Base-by-base conservation (phyloP, 2,888 invertebrate species). In the Pachydiplax longipennis region DNA sequence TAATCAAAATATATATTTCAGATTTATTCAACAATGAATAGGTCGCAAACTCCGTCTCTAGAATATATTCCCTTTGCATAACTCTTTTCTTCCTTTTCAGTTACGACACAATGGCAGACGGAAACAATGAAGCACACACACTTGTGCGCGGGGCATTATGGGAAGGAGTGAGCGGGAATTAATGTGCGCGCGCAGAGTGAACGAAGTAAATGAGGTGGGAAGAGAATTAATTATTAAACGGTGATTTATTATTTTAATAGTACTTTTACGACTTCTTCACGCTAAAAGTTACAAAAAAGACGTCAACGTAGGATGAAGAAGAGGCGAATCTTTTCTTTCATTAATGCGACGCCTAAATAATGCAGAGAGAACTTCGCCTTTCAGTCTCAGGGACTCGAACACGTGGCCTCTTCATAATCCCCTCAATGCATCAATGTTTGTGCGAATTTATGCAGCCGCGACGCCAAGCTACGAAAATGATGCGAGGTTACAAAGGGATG, bases 171-270 rank as follows among this genome's bases (percentile, higher is more conserved):
- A 15, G 73, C 61, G 73, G 8, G 61, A 73, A 58, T 22, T 53
- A 58, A 58, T 58, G 58, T 90, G 61, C 31, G 22, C 31, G 80
- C 90, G 80, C 53, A 48, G 48, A 82, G 40, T 40, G 53, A 53
- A 81, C 58, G 35, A 53, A 90, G 81, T 44, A 81, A 90, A 58
- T 81, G 81, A 90, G 81, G 90, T 81, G 90, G 61, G 81, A 61
- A 81, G 81, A 81, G 58, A 90, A 48, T 90, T 53, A 81, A 61
- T 80, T 81, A 81, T 81, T 90, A 90, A 90, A 80, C 35, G 58
- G 61, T 37, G 81, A 90, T 90, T 80, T 90, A 58, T 80, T 80
- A 90, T 90, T 53, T 61, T 61, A 81, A 90, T 37, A 58, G 53
- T 81, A 35, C 80, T 80, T 81, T 81, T 90, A 61, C 81, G 80